Conservation (phyloP, 2,888 invertebrate species). For the Tricholauxania praeusta region DNA sequence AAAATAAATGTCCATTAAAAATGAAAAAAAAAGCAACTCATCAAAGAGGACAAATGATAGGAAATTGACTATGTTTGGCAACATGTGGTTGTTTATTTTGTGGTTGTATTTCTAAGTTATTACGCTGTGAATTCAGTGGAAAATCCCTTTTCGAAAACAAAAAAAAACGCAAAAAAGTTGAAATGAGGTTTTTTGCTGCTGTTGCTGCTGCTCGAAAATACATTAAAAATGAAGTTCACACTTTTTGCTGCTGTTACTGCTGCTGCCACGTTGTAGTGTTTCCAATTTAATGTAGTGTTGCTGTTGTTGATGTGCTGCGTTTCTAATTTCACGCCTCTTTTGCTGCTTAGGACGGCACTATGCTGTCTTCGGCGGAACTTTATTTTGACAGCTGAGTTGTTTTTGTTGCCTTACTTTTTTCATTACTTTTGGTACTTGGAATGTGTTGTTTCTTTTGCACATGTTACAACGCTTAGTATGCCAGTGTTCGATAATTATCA, state of each 20-base stretch:
- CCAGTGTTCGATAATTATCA: constrained; percentile 18
- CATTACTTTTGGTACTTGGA: no score
- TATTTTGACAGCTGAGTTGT: constrained; percentile 26
- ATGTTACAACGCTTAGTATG: constrained; percentile 13
- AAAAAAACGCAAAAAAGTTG: constrained; percentile 9
- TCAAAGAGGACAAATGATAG: constrained; percentile 14
- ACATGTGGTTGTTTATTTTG: constrained; percentile 1
- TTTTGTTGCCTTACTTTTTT: neutral
- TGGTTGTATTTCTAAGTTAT: neutral
- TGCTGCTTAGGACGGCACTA: neutral
- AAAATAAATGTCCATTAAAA: no score
- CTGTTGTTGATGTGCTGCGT: neutral
- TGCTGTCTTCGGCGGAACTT: neutral
- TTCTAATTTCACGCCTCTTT: constrained; percentile 27
- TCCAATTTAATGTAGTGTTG: neutral
- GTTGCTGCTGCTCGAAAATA: neutral
- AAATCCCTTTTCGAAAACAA: constrained; percentile 13
- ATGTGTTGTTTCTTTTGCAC: neutral
- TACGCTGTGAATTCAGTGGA: constrained; percentile 26
- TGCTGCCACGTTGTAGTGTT: neutral
- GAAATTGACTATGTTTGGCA: constrained; percentile 24
- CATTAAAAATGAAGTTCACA: constrained; percentile 21
- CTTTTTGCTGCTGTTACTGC: neutral
- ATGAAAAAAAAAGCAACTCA: neutral
- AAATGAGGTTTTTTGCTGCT: constrained; percentile 4